A percentile compares a stretch with the other conserved stretches of the same genome.
These are phyloP conservation scores for Protaetia brevitarsis DNA, from an alignment of 1,140 invertebrate species.

Conservation along the genomic window DNA sequence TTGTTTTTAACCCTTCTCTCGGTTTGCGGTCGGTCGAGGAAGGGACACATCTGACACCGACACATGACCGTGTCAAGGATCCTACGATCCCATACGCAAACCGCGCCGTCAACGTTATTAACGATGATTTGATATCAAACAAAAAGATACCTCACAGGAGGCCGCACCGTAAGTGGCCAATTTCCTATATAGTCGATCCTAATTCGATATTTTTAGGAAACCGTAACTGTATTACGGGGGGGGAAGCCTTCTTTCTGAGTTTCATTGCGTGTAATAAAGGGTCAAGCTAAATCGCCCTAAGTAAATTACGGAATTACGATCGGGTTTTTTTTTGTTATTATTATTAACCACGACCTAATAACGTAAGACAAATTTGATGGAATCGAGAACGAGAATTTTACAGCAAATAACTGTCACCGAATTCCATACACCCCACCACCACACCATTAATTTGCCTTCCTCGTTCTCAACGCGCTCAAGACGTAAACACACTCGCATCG, in stretches of 20 bases:
- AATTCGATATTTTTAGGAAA: not conserved
- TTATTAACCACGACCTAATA: no score
- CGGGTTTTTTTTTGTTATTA: no score
- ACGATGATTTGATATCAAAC: conserved; percentile 1
- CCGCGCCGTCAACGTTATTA: conserved; percentile 1
- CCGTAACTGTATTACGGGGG: not conserved
- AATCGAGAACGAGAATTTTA: no score
- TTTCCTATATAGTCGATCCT: not conserved
- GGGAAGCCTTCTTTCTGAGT: no score
- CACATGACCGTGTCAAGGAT: not conserved
- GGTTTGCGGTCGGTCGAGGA: not conserved
- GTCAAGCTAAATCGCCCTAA: no score
- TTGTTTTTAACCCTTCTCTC: not conserved
- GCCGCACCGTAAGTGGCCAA: not conserved
- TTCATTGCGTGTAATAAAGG: no score
- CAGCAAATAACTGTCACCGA: no score
- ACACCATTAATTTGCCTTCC: not conserved
- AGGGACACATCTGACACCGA: not conserved
- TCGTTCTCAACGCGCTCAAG: not conserved
- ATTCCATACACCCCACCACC: no score
- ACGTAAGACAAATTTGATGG: no score
- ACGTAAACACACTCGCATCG: not conserved
- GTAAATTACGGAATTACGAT: no score
- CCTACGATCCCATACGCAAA: not conserved
- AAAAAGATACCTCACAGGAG: not conserved